Conservation (phyloP, 2,888 invertebrate genomes). For the Julus scanicus region DNA sequence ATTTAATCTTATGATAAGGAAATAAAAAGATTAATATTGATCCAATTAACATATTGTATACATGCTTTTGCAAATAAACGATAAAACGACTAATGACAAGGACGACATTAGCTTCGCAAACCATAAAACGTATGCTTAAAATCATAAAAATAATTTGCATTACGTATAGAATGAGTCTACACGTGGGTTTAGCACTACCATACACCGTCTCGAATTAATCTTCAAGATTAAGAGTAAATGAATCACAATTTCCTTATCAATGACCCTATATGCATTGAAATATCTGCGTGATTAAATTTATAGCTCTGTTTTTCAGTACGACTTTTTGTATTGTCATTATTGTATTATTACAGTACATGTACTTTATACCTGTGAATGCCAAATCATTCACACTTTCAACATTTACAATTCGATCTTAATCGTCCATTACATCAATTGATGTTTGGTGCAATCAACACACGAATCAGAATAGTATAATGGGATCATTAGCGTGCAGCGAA, state of each 20-base stretch:
- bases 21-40: no score
- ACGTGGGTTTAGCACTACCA: not conserved
- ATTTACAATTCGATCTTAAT: not conserved
- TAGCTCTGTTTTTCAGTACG: not conserved
- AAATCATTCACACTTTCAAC: not conserved
- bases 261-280: not conserved
- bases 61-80: no score
- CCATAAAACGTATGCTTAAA: not conserved
- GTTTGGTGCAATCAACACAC: not conserved
- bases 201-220: not conserved
- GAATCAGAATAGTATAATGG: not conserved
- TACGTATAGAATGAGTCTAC: not conserved
- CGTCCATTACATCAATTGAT: not conserved
- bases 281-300: not conserved
- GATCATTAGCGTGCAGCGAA: not conserved
- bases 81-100: no score
- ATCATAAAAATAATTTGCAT: not conserved
- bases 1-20: no score
- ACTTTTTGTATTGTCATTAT: not conserved
- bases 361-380: not conserved
- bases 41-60: no score
- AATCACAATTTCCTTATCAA: not conserved
- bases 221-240: not conserved
- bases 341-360: not conserved
- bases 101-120: no score